These are phyloP conservation scores for Himalopsyche anomala DNA, from an alignment of 2,888 invertebrate species.

Conservation along the genomic window DNA sequence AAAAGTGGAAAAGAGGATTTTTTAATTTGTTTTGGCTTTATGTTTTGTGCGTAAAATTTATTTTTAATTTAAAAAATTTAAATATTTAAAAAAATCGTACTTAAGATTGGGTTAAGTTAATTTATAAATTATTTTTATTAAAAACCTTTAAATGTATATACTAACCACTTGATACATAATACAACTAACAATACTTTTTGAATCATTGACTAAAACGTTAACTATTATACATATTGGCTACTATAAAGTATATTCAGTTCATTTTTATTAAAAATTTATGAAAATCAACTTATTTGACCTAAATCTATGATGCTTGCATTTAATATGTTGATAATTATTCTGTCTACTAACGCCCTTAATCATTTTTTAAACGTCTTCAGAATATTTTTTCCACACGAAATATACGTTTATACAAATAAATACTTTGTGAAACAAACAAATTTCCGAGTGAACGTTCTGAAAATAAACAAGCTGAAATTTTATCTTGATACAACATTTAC, in stretches of 20 bases:
- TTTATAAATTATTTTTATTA: too few relatives aligned
- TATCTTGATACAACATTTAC: slow-evolving; percentile 7
- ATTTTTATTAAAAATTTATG: too few relatives aligned
- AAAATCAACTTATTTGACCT: neutral
- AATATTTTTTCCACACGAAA: neutral
- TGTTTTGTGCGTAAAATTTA: neutral
- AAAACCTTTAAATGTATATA: too few relatives aligned
- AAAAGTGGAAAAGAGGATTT: neutral
- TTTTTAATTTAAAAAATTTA: neutral
- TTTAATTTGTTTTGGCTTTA: neutral
- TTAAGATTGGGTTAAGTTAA: too few relatives aligned
- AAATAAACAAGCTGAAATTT: neutral
- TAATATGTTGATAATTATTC: neutral
- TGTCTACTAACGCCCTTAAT: neutral
- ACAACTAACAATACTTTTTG: too few relatives aligned
- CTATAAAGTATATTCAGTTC: too few relatives aligned
- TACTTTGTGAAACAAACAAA: neutral
- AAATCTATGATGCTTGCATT: neutral
- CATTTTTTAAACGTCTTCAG: neutral
- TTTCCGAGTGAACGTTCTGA: neutral
- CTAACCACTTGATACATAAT: too few relatives aligned
- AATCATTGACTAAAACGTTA: too few relatives aligned
- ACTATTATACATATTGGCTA: too few relatives aligned
- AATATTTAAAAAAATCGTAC: too few relatives aligned
- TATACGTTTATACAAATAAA: neutral